Evolutionary conservation across 2,888 invertebrate genomes (phyloP), one percentile per base, ranked within the genome.

Genomic region (Craniophora ligustri): DNA sequence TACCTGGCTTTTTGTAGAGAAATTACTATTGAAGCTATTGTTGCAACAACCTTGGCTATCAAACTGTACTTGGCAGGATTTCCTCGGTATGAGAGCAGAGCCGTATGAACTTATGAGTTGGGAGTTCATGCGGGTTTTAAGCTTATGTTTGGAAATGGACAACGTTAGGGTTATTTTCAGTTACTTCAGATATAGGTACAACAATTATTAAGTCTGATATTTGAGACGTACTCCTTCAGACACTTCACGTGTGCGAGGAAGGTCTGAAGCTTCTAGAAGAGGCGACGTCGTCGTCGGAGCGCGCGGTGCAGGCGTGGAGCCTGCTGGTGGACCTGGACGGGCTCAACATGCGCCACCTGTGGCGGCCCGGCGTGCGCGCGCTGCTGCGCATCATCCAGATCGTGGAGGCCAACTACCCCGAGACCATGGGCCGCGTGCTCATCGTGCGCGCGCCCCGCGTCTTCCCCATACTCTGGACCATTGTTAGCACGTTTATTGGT

Each of bases 381-480:
- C 86, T 96, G 66, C 85, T 95, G 49, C 84, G 95, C 55, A 94
- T 95, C 80, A 94, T 94, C 10, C 91, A 92, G 83, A 96, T 98
- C 40, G 98, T 98, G 18, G 98, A 98, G 87, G 97, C 97, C 35
- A 98, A 98, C 90, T 99, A 99, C 91, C 98, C 98, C 0, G 98
- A 99, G 93, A 98, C 98, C 7, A 97, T 98, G 96, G 98, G 98
- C 1, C 94, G 97, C 28, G 97, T 98, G 59, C 94, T 98, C 53
- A 97, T 99, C 51, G 97, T 98, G 35, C 94, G 98, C 36, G 98
- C 98, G 8, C 98, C 98, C 0, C 94, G 98, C 63, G 98, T 98
- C 40, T 99, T 99, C 87, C 98, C 98, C 3, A 98, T 99, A 49
- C 94, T 99, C 28, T 99, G 98, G 98, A 98, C 98, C 0, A 95